phyloP scores from a whole-genome alignment of 2,797 vertebrate genomes.

The Argya squamiceps region DNA sequence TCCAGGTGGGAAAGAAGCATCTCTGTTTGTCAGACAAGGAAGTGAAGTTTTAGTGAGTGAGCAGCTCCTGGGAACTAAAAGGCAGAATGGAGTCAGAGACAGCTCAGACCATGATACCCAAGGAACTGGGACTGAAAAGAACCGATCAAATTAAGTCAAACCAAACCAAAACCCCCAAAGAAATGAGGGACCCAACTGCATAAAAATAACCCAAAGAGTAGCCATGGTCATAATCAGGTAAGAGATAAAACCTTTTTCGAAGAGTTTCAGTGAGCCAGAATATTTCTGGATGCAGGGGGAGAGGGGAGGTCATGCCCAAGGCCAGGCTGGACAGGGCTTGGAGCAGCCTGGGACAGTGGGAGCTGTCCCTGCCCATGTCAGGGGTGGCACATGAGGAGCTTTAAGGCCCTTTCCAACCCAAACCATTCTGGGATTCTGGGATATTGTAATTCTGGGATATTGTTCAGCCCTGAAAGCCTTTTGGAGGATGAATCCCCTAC shows the following conservation, averaged over 20 bases:
- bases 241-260: not conserved
- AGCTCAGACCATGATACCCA: not conserved
- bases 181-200: not conserved
- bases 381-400: not conserved
- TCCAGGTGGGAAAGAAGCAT: not conserved
- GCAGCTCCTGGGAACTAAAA: not conserved
- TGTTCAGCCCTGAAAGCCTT: not conserved
- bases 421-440: not conserved
- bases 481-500: not conserved
- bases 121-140: not conserved
- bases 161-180: not conserved
- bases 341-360: accelerated
- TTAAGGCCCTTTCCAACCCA: not conserved
- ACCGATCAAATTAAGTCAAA: not conserved
- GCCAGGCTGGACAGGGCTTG: not conserved
- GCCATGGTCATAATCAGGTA: not conserved
- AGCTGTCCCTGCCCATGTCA: not conserved
- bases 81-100: not conserved
- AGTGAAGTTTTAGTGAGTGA: not conserved
- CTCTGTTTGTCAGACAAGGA: not conserved
- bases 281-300: not conserved
- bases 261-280: not conserved
- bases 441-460: not conserved
- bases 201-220: not conserved
- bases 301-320: not conserved